phyloP scores from a whole-genome alignment of 2,888 invertebrate genomes.

The Diarsia rubi region DNA sequence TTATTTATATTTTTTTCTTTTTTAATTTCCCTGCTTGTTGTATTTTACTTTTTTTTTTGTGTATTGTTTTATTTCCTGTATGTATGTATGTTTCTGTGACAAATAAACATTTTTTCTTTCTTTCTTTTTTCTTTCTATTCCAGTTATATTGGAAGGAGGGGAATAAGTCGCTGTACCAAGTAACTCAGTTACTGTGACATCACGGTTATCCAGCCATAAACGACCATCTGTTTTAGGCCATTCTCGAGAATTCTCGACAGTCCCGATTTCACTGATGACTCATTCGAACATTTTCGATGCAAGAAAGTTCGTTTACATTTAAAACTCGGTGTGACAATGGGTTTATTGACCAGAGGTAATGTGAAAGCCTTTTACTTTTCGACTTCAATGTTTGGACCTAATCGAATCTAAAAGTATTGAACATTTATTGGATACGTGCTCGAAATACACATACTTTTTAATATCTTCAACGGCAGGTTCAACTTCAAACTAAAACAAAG shows the following conservation, averaged over 20 bases:
- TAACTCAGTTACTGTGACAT: constrained; percentile 31
- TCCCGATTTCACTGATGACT: constrained; percentile 66
- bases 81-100: too few species aligned
- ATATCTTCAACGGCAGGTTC: background rate
- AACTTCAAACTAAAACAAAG: constrained; percentile 2
- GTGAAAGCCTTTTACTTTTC: constrained; percentile 60
- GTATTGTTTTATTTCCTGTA: too few species aligned
- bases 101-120: too few species aligned
- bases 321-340: constrained; percentile 54
- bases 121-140: too few species aligned
- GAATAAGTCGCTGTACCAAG: constrained; percentile 34
- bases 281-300: constrained; percentile 46
- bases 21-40: too few species aligned
- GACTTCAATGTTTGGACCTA: constrained; percentile 21
- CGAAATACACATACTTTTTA: constrained; percentile 17
- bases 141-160: constrained; percentile 23
- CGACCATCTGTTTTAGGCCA: constrained; percentile 36
- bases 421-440: constrained; percentile 29
- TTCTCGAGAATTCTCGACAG: constrained; percentile 47
- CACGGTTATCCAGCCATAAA: constrained; percentile 21
- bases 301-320: constrained; percentile 54
- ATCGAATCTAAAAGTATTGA: constrained; percentile 24
- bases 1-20: too few species aligned
- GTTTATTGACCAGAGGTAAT: constrained; percentile 60
- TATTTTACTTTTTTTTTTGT: too few species aligned